Evolutionary conservation across 1,140 invertebrate species (phyloP).

Genomic region (Thaumetopoea pityocampa): DNA sequence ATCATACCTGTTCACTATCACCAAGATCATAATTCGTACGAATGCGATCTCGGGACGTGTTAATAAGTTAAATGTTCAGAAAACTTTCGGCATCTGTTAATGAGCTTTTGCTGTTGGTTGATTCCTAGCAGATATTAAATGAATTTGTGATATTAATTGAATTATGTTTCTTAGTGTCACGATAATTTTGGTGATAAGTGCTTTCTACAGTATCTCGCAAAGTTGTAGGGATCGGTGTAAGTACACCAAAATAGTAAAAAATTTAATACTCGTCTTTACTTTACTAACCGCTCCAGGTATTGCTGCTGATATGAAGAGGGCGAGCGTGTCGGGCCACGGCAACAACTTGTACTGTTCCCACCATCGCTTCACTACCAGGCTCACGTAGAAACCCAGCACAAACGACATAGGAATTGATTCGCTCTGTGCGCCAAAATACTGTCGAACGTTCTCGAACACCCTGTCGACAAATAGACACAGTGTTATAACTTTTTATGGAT

Average conservation of each 20-base stretch:
- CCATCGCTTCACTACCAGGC: conserved; percentile 92
- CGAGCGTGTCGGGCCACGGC: conserved; percentile 93
- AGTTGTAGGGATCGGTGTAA: conserved; percentile 3
- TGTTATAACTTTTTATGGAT: background rate
- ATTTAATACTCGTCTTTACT: conserved; percentile 41
- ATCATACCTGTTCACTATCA: no score
- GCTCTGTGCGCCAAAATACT: conserved; percentile 87
- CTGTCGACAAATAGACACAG: conserved; percentile 78
- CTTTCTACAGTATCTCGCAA: conserved; percentile 4
- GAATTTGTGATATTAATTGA: no score
- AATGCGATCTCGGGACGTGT: no score
- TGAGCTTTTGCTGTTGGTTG: no score
- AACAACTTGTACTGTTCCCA: conserved; percentile 94
- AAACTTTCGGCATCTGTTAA: no score
- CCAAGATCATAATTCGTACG: no score
- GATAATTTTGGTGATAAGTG: no score
- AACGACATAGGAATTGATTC: conserved; percentile 95
- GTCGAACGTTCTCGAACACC: conserved; percentile 86
- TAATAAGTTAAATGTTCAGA: no score
- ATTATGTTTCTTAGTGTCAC: no score
- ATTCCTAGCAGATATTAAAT: no score
- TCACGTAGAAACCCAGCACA: conserved; percentile 95
- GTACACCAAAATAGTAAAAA: background rate
- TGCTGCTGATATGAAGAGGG: conserved; percentile 91
- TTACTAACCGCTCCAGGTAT: conserved; percentile 92